phyloP scores from a whole-genome alignment of 2,888 invertebrate genomes.

The Dryobotodes eremita region DNA sequence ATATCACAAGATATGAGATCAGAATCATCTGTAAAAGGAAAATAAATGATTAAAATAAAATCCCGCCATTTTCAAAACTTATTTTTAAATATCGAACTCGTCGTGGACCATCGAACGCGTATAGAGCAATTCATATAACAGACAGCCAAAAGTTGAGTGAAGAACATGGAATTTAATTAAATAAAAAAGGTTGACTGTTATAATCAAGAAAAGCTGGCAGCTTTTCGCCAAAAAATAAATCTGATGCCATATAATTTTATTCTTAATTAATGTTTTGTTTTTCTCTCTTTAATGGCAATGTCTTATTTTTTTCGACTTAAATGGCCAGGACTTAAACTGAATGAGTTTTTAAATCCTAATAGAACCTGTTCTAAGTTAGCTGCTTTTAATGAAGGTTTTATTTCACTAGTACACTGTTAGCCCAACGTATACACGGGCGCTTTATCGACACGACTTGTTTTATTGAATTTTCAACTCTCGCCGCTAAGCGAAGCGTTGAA shows the following conservation, averaged over 20 bases:
- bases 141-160: background rate
- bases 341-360: no score
- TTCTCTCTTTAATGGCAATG: constrained; percentile 1
- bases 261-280: constrained; percentile 26
- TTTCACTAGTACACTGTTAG: no score
- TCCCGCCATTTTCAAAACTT: constrained; percentile 1
- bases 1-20: constrained; percentile 99
- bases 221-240: constrained; percentile 1
- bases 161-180: background rate
- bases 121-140: background rate
- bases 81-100: background rate
- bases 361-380: no score
- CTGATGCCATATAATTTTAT: constrained; percentile 29
- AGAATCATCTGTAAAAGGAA: constrained; percentile 95
- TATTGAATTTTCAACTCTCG: no score
- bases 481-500: no score
- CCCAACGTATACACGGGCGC: no score
- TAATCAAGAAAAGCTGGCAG: constrained; percentile 1
- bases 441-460: no score
- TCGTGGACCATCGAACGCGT: no score
- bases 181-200: background rate
- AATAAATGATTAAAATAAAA: background rate
- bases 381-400: no score
- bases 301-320: background rate
- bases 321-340: constrained; percentile 85